A percentile compares a stretch with the other conserved stretches of the same genome.
phyloP scores from a whole-genome alignment of 2,888 invertebrate species.

The Cryptophagus acutangulus region DNA sequence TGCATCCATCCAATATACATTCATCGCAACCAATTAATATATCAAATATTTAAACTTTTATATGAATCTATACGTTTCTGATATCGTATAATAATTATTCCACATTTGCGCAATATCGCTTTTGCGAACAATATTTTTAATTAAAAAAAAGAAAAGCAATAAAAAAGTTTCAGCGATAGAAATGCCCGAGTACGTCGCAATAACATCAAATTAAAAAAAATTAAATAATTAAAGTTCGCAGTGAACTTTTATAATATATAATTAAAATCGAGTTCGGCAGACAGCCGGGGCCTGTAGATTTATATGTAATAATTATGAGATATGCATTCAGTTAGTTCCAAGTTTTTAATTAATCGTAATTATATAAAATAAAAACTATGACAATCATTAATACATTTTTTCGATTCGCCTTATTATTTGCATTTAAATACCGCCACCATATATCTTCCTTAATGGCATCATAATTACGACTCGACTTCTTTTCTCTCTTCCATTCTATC shows the following conservation, averaged over 20 bases:
- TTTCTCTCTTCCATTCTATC: not conserved
- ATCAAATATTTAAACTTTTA: constrained; percentile 37
- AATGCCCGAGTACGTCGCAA: constrained; percentile 32
- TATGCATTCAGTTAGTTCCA: constrained; percentile 35
- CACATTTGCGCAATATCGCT: constrained; percentile 12
- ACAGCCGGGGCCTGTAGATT: constrained; percentile 34
- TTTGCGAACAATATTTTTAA: constrained; percentile 30
- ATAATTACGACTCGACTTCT: not conserved
- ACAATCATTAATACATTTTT: not conserved
- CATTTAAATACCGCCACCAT: not conserved
- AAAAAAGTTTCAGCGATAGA: constrained; percentile 33
- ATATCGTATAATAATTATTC: constrained; percentile 14
- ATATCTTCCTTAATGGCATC: not conserved
- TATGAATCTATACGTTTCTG: constrained; percentile 25
- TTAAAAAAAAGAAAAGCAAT: constrained; percentile 32
- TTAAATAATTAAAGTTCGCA: constrained; percentile 41
- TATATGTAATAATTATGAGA: constrained; percentile 43
- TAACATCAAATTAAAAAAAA: constrained; percentile 41
- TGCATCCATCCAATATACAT: constrained; percentile 38
- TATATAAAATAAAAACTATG: constrained; percentile 20
- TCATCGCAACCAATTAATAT: constrained; percentile 38
- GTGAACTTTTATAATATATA: constrained; percentile 41
- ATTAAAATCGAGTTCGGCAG: constrained; percentile 39
- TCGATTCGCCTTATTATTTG: too few species aligned
- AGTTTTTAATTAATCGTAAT: constrained; percentile 41